Evolutionary conservation across 2,113 vertebrate genomes (phyloP), one percentile per base, ranked within the genome.

Genomic region (Microcebus griseorufus): DNA sequence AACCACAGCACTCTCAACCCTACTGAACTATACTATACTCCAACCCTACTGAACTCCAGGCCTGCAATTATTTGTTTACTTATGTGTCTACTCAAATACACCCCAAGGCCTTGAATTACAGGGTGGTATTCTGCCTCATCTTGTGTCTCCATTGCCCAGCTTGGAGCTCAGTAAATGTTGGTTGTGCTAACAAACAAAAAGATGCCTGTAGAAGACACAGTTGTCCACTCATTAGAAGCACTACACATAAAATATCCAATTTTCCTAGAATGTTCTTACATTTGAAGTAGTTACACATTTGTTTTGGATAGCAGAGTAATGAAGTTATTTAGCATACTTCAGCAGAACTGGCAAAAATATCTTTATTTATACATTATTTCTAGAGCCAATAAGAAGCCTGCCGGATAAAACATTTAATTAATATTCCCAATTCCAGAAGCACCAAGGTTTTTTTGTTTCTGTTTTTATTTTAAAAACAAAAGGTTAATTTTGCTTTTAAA

Each of bases 241-340:
- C 16, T 11, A 58, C 20, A 88, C 55, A 84, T 25, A 72, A 20
- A 72, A 83, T 55, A 73, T 51, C 6, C 58, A 51, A 29, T 58
- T 94, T 88, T 62, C 39, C 45, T 72, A 80, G 32, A 88, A 73
- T 93, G 60, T 16, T 86, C 67, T 89, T 86, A 91, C 65, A 65
- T 39, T 82, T 84, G 72, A 89, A 89, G 39, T 45, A 53, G 37
- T n/a, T 29, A 87, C 14, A 64, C 16, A 80, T 78, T 88, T 97
- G 39, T 79, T 95, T 69, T 32, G n/a, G 53, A 69, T 23, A 96
- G 45, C 3, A 58, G 18, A 86, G 9, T 78, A 78, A 91, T 81
- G 73, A 70, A 16, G 22, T 81, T 80, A 95, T 51, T 53, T 93
- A 17, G 45, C 42, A 76, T 65, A 80, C 16, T 69, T 88, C 6